Evolutionary conservation across 2,888 invertebrate species (phyloP), one percentile per base, ranked within the genome.

Genomic region (Macroteleia sp.): DNA sequence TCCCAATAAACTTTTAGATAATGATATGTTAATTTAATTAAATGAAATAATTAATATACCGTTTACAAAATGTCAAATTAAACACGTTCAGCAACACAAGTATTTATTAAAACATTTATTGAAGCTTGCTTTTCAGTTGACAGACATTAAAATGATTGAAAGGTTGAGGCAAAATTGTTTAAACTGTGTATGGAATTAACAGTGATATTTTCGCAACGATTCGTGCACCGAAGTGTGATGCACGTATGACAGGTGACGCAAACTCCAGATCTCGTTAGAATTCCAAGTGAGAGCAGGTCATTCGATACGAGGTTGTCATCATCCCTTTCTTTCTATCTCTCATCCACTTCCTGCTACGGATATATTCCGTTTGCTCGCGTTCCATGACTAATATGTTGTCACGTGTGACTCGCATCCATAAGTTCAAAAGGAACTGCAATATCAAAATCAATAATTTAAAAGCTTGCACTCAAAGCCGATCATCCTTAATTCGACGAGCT

Each of bases 301-400:
- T 79, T 82, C 81, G 83, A 85, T 83, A 83, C 83, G 81, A 75
- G 79, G 52, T 79, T 82, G n/a, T 69, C 78, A 50, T 79, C 82
- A 69, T 66, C 48, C 67, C 67, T 52, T 57, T 54, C 77, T 69
- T 71, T 42, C 70, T 64, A 77, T 69, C 76, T 61, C 54, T 54
- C 71, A 62, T 42, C 57, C 64, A 67, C 77, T 59, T 59, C 61
- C 59, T 62, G 22, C 59, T 28, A 8, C 71, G 54, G 48, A 80
- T 79, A 74, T 82, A 81, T 83, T 83, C 83, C 79, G 82, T 81
- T 83, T 84, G 82, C 76, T 81, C 83, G 79, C 79, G 75, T 80
- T 82, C 82, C 80, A 77, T 82, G 77, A 82, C 84, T 83, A 83
- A 82, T 81, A 69, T 67, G 76, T 66, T 66, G 75, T 74, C 77